Evolutionary conservation across 1,140 invertebrate species (phyloP).

Genomic region (Drosophila persimilis): DNA sequence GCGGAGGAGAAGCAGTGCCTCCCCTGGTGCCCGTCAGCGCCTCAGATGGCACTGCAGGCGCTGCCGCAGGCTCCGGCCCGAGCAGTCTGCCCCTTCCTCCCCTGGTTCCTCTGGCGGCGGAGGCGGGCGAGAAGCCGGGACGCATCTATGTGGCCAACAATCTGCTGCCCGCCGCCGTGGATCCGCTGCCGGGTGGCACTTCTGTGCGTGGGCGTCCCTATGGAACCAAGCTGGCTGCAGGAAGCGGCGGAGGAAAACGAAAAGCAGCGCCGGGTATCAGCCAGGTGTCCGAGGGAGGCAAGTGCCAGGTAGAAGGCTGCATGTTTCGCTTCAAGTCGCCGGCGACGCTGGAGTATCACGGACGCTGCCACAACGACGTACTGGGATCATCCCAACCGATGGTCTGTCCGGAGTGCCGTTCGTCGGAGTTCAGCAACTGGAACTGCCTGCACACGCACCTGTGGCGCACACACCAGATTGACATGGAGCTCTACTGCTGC

Average conservation of each 20-base stretch:
- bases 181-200: conserved; percentile 52
- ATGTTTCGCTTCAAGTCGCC: conserved; percentile 78
- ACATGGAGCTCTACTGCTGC: conserved; percentile 90
- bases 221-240: conserved; percentile 69
- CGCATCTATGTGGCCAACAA: conserved; percentile 82
- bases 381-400: conserved; percentile 83
- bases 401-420: conserved; percentile 87
- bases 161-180: conserved; percentile 57
- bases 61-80: conserved; percentile 4
- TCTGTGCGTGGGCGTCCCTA: conserved; percentile 75
- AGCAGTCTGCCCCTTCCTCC: conserved; percentile 53
- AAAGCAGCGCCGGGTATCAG: conserved; percentile 16
- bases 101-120: conserved; percentile 51
- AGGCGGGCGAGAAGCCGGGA: conserved; percentile 57
- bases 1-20: conserved; percentile 29
- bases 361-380: conserved; percentile 85
- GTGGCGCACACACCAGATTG: conserved; percentile 90
- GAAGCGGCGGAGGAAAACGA: conserved; percentile 33
- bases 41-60: background rate
- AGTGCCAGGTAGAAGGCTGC: conserved; percentile 75
- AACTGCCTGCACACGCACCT: conserved; percentile 88
- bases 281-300: conserved; percentile 47
- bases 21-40: conserved; percentile 58
- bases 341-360: conserved; percentile 84
- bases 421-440: conserved; percentile 84